Conservation (phyloP, 2,797 vertebrate species). For the Anguilla anguilla region DNA sequence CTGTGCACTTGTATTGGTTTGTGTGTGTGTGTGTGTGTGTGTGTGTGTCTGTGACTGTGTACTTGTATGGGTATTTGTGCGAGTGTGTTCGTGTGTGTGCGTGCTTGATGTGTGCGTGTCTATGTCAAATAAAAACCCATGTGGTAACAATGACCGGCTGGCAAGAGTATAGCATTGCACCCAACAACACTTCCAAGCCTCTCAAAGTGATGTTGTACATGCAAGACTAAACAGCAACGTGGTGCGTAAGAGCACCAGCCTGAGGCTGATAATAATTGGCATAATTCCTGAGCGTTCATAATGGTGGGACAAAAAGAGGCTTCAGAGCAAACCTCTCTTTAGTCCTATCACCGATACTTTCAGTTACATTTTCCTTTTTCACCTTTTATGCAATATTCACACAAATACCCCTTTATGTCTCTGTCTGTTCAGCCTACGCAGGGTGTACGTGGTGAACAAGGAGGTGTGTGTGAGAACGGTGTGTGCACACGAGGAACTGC, state of each 20-base stretch:
- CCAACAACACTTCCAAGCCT: not conserved
- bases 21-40: not conserved
- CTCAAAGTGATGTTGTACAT: not conserved
- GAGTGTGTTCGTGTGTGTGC: not conserved
- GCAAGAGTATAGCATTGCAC: not conserved
- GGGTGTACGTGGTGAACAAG: slow-evolving; percentile 92
- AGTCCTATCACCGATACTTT: not conserved
- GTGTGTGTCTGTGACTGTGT: too few species aligned
- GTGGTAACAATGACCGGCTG: not conserved
- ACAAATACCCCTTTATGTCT: slow-evolving; percentile 21
- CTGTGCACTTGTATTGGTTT: too few species aligned
- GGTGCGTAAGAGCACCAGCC: not conserved
- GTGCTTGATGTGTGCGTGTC: not conserved
- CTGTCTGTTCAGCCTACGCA: slow-evolving; percentile 77
- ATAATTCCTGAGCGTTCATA: not conserved
- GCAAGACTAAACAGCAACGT: not conserved
- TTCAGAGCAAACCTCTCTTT: not conserved
- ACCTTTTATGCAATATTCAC: not conserved
- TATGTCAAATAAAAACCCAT: not conserved
- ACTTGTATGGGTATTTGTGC: too few species aligned
- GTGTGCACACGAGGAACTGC: slow-evolving; percentile 93
- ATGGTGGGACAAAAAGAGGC: not conserved
- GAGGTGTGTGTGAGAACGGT: slow-evolving; percentile 92
- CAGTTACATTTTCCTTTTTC: not conserved
- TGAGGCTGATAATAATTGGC: not conserved